phyloP scores from a whole-genome alignment of 2,888 invertebrate genomes.

The Alloscopus bannaensis region DNA sequence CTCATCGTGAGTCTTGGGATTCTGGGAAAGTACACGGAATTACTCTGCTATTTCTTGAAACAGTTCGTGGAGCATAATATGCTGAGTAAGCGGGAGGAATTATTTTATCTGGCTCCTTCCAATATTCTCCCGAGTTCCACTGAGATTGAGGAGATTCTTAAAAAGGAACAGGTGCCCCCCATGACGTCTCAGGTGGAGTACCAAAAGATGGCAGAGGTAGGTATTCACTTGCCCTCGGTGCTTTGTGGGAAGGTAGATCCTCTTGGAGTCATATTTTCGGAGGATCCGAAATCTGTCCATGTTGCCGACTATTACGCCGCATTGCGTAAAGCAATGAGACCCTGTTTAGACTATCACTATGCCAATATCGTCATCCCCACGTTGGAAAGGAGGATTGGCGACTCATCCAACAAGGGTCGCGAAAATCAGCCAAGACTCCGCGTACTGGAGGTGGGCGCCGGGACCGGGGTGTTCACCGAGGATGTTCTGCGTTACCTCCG shows the following conservation, averaged over 20 bases:
- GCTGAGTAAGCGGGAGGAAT: background rate
- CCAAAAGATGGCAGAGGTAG: conserved; percentile 23
- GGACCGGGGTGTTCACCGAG: conserved; percentile 13
- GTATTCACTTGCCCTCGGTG: background rate
- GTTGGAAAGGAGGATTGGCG: too few relatives aligned
- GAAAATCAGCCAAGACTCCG: too few relatives aligned
- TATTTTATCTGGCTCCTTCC: too few relatives aligned
- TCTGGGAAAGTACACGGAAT: background rate
- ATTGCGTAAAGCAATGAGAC: too few relatives aligned
- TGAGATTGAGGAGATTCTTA: background rate
- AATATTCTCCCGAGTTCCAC: background rate
- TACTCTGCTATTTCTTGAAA: background rate
- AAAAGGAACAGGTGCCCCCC: background rate
- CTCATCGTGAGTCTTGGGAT: conserved; percentile 6
- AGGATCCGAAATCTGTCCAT: too few relatives aligned
- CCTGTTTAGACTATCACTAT: too few relatives aligned
- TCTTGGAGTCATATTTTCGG: conserved; percentile 28
- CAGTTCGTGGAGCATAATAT: background rate
- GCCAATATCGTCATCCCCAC: too few relatives aligned
- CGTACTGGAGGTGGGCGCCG: conserved; percentile 21
- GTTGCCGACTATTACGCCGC: too few relatives aligned
- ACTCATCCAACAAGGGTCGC: too few relatives aligned
- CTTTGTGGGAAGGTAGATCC: conserved; percentile 20
- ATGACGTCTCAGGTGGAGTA: conserved; percentile 9
- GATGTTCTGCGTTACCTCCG: too few relatives aligned